Evolutionary conservation across 2,888 invertebrate species (phyloP).

Genomic region (Cryptus viduatorius): DNA sequence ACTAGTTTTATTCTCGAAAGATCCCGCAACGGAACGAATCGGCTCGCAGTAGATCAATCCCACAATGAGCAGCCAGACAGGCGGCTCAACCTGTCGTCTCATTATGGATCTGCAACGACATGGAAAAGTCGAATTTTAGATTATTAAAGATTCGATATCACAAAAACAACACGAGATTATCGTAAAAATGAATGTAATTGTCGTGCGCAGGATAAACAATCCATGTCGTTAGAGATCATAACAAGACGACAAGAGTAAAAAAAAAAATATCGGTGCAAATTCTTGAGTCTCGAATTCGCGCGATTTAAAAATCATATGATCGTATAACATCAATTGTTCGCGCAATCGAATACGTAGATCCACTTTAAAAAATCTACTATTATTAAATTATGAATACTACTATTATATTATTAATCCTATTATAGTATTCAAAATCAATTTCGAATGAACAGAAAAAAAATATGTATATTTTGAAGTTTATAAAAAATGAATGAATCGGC

Average conservation of each 20-base stretch:
- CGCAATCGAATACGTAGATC: not conserved
- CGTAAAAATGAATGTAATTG: not conserved
- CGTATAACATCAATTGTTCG: too few species aligned
- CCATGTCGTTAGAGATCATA: conserved; percentile 25
- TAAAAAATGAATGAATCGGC: not conserved
- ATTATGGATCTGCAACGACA: conserved; percentile 37
- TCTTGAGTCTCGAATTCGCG: not conserved
- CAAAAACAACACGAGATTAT: not conserved
- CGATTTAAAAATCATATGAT: too few species aligned
- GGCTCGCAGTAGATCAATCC: conserved; percentile 11
- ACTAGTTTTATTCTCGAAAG: conserved; percentile 46
- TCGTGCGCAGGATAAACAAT: not conserved
- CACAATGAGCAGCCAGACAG: conserved; percentile 29
- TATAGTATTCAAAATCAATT: too few species aligned
- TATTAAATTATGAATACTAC: too few species aligned
- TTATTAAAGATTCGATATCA: not conserved
- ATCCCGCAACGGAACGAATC: not conserved
- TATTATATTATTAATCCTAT: too few species aligned
- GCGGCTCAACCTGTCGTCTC: conserved; percentile 32
- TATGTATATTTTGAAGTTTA: not conserved
- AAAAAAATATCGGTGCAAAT: not conserved
- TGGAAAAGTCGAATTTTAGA: not conserved
- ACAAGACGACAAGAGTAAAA: conserved; percentile 3
- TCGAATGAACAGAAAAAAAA: too few species aligned
- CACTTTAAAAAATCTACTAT: too few species aligned